Evolutionary conservation across 1,140 invertebrate species (phyloP), one percentile per base, ranked within the genome.

Genomic region (Cheumatopsyche charites): DNA sequence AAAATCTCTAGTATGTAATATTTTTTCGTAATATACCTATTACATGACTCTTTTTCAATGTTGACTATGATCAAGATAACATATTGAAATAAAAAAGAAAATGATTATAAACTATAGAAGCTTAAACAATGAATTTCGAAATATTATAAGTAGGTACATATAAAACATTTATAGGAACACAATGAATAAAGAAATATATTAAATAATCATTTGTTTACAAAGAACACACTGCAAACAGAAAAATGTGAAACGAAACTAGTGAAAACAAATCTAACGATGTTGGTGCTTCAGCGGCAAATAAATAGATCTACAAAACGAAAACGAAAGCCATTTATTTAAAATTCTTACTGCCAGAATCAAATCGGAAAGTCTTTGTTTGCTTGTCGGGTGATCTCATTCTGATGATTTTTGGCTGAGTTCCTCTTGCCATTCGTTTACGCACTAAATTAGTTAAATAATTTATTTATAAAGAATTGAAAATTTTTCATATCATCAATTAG

Each of bases 341-440:
- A 26, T 75, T 77, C 81, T 82, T 82, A 83, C 82, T 83, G 81
- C 81, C 86, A 77, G 86, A 86, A 84, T 87, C 85, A 81, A 86
- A 87, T 83, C 82, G 82, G 80, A 86, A 86, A 69, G 84, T 82
- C 84, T 86, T 85, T 77, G 79, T 76, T 79, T 84, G 83, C 83
- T 83, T 84, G 79, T 85, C 82, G 70, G 82, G 75, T 49, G 81
- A 83, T 81, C 83, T 79, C 83, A 85, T 82, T 82, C 82, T 79
- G 80, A 84, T 83, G 81, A 84, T 83, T 81, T 85, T 85, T 80
- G 83, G 83, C 77, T 81, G 82, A 79, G 80, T 82, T 77, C 82
- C 82, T 75, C 80, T 80, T 70, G 79, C 70, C 73, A 80, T 80
- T 63, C 79, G 69, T 61, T 73, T 80, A 76, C 77, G 78, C 74